Evolutionary conservation across 2,113 vertebrate genomes (phyloP), one percentile per base, ranked within the genome.

Genomic region (Passer montanus): DNA sequence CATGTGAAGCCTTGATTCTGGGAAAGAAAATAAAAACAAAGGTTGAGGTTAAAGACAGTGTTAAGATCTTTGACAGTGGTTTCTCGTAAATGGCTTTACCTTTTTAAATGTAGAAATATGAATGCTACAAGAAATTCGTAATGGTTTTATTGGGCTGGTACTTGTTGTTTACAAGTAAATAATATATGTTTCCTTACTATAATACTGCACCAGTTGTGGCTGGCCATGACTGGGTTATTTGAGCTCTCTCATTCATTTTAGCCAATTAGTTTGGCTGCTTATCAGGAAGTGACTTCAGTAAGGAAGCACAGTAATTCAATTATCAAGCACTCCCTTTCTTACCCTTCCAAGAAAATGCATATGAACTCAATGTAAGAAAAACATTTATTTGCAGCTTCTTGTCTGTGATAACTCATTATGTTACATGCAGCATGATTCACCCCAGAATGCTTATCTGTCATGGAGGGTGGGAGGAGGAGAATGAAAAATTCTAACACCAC

Each of bases 231-330:
- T 94, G 92, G n/a, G 80, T 94, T 96, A 91, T 85, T 96, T 52
- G 90, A 95, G 52, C 43, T 3, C 44, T 76, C 41, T 72, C 72
- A 80, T 97, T 97, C 94, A 76, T 94, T 97, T 93, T 44, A 88
- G 68, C 63, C 90, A 82, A 76, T 91, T 90, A 55, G 10, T 93
- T 92, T 97, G 97, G 96, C 96, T 97, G 47, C 87, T 97, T 94
- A 93, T 96, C 95, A 97, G 96, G 92, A 97, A 96, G 85, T 96
- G 94, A 98, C 89, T 97, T 97, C 90, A 97, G 75, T 81, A 62
- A 92, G 92, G 94, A 89, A 86, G 46, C 55, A 50, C 74, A 93
- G 39, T 79, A 91, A 96, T 93, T 96, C 22, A 82, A 49, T 94
- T 97, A 92, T 89, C 66, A 95, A 85, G 56, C n/a, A 35, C 50